Base-by-base conservation (phyloP, 1,140 invertebrate genomes). In the Leptopilina clavipes region DNA sequence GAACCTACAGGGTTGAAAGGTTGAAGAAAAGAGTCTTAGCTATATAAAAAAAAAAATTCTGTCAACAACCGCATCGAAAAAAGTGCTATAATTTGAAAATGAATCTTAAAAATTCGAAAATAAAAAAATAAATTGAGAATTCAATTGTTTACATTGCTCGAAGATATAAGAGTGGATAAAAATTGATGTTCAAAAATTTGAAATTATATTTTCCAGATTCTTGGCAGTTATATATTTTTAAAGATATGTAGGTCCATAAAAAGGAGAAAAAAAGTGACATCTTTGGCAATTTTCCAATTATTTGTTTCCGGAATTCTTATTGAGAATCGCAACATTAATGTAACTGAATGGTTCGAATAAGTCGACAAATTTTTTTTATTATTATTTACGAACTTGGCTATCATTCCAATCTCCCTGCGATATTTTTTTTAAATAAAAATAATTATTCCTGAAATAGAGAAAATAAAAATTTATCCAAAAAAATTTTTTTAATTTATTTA, bases 1-100 rank as follows among this genome's bases (percentile, higher is more conserved):
- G 56, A 72, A 70, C 75, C 17, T 31, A 31, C 5, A 70, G 18
- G 40, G 59, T 59, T 70, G 72, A 56, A 74, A 71, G 70, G 18
- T n/a, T 70, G 48, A 52, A 52, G 48, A 52, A 52, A 52, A 52
- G 48, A 52, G 17, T 52, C n/a, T 48, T 14, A 48, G 3, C 11
- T n/a, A 48, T 14, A 12, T 14, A n/a, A 12, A n/a, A 14, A 48
- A 48, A 48, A 48, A 14, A 12, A 48, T 48, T 48, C 14, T 48
- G 3, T 48, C 11, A 14, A 1, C 12, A 48, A 11, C 12, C 12
- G 1, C n/a, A 14, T 48, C 12, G 2, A 48, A 14, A 14, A 31
- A 31, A 31, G n/a, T n/a, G n/a, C n/a, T 31, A 31, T 3, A 6
- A 31, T 31, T 6, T 31, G 6, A 31, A 31, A 31, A 6, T 1